Conservation (phyloP, 2,113 vertebrate species). For the Ploceus nigricollis region DNA sequence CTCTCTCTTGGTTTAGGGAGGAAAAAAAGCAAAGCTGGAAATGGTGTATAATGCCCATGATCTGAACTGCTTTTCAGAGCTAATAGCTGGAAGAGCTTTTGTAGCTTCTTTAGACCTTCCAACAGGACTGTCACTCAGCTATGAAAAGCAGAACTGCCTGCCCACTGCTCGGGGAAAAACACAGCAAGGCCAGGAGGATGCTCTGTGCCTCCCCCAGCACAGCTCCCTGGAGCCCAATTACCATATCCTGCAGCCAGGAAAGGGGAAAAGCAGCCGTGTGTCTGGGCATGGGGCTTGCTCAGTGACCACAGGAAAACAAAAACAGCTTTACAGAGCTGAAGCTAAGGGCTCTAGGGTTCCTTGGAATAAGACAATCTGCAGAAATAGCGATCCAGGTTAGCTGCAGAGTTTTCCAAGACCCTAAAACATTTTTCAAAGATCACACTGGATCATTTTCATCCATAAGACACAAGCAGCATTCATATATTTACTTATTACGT, state of each 20-base stretch:
- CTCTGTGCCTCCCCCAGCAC: not conserved
- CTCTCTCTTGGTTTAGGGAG: not conserved
- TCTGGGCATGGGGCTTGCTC: not conserved
- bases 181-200: slow-evolving; percentile 9
- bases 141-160: not conserved
- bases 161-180: slow-evolving; percentile 12
- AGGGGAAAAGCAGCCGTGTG: not conserved
- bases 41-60: not conserved
- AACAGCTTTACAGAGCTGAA: not conserved
- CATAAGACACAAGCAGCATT: not conserved
- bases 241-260: not conserved
- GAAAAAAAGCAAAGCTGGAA: not conserved
- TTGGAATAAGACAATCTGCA: not conserved
- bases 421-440: not conserved
- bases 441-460: not conserved
- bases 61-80: not conserved
- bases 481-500: not conserved
- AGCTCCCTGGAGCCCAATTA: slow-evolving; percentile 39
- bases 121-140: slow-evolving; percentile 15
- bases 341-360: not conserved
- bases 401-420: not conserved
- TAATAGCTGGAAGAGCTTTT: not conserved
- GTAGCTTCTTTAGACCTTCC: not conserved
- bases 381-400: not conserved
- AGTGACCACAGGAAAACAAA: not conserved